phyloP scores from a whole-genome alignment of 2,888 invertebrate genomes.

The Tribolium freemani region DNA sequence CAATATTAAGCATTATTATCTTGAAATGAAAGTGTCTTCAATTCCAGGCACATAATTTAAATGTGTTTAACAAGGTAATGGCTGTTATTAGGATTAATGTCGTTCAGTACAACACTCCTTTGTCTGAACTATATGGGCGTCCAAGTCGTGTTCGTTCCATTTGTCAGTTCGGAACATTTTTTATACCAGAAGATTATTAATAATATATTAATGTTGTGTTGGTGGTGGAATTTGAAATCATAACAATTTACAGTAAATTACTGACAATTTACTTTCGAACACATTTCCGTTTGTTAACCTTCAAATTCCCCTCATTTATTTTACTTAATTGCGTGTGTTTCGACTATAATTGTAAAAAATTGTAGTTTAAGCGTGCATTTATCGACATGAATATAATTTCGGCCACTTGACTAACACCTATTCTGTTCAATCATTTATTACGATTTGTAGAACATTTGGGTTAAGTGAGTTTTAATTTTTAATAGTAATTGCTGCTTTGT shows the following conservation, averaged over 20 bases:
- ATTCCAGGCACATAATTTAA: conserved; percentile 30
- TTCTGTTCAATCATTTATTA: conserved; percentile 47
- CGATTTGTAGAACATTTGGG: conserved; percentile 49
- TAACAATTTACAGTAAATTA: conserved; percentile 42
- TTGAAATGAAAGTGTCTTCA: conserved; percentile 42
- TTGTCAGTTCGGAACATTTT: background rate
- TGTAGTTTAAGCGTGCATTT: conserved; percentile 42
- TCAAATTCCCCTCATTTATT: conserved; percentile 43
- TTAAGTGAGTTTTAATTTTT: conserved; percentile 55
- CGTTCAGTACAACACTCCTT: conserved; percentile 13
- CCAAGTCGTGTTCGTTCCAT: background rate
- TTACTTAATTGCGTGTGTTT: conserved; percentile 39
- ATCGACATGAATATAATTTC: conserved; percentile 40
- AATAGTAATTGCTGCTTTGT: conserved; percentile 53
- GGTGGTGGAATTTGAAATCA: conserved; percentile 29
- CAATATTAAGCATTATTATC: conserved; percentile 46
- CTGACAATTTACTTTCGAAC: conserved; percentile 43
- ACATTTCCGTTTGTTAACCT: conserved; percentile 45
- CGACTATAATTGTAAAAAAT: conserved; percentile 42
- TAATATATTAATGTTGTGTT: conserved; percentile 20
- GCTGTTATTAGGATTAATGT: conserved; percentile 38
- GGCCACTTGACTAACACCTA: conserved; percentile 42
- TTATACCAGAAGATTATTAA: conserved; percentile 21
- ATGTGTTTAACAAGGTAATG: conserved; percentile 36
- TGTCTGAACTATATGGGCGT: conserved; percentile 8